phyloP scores from a whole-genome alignment of 2,888 invertebrate genomes.

The Erebia epiphron region DNA sequence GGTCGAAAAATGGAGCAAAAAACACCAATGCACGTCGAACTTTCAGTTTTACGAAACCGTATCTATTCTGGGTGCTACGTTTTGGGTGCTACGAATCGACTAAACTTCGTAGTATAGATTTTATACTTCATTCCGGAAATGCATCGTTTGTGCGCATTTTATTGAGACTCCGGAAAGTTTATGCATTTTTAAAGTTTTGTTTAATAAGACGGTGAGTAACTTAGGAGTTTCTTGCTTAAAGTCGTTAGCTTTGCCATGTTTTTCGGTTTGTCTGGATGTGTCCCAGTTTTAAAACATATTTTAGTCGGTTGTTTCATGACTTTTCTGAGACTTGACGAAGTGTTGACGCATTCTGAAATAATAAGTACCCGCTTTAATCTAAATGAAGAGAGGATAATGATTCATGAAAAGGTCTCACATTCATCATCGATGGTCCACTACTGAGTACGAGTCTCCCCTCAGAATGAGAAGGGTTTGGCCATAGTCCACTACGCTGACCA shows the following conservation, averaged over 20 bases:
- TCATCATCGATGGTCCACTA: too few relatives aligned
- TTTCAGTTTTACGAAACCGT: constrained; percentile 17
- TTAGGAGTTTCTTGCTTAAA: background rate
- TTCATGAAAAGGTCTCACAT: too few relatives aligned
- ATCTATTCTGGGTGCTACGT: constrained; percentile 21
- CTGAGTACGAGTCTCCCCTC: too few relatives aligned
- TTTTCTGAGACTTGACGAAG: too few relatives aligned
- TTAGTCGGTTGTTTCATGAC: background rate
- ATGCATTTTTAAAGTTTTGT: constrained; percentile 11
- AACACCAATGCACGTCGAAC: constrained; percentile 17
- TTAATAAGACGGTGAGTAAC: constrained; percentile 8
- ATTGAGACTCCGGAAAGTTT: constrained; percentile 15
- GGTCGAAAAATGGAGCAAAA: constrained; percentile 24
- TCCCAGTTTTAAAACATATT: background rate
- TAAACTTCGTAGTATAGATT: constrained; percentile 24
- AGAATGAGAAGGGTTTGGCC: too few relatives aligned
- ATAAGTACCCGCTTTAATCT: too few relatives aligned
- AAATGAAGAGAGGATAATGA: too few relatives aligned
- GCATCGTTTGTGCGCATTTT: constrained; percentile 20
- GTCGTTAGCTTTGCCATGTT: background rate
- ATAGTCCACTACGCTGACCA: too few relatives aligned
- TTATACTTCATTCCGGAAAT: constrained; percentile 17
- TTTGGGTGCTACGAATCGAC: constrained; percentile 21
- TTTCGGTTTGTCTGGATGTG: background rate
- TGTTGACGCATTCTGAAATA: too few relatives aligned